Evolutionary conservation across 2,113 vertebrate species (phyloP).

Genomic region (Geothlypis trichas): DNA sequence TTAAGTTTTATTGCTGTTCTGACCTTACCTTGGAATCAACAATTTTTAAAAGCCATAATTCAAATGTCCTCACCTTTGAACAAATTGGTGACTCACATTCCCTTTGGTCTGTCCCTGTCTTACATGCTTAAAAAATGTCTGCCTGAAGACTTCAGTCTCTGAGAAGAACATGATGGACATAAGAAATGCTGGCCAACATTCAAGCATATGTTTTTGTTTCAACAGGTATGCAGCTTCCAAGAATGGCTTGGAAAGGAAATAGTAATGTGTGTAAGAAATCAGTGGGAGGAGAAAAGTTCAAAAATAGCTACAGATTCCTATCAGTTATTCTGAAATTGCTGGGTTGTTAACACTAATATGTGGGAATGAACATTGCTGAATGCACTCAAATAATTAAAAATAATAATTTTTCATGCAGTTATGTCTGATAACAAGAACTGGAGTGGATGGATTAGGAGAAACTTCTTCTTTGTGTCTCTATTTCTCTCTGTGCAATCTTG

Average conservation of each 20-base stretch:
- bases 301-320: background rate
- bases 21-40: background rate
- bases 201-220: background rate
- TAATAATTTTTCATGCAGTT: background rate
- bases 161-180: background rate
- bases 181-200: background rate
- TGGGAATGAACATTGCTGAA: background rate
- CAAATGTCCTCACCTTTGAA: background rate
- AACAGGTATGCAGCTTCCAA: background rate
- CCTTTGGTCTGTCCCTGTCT: background rate
- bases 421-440: background rate
- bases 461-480: background rate
- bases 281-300: background rate
- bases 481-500: background rate
- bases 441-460: background rate
- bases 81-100: background rate
- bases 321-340: background rate
- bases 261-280: background rate
- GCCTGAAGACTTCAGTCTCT: background rate
- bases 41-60: background rate
- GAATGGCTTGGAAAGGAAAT: background rate
- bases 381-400: background rate
- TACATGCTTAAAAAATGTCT: background rate
- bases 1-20: background rate
- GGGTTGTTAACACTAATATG: background rate